These are phyloP conservation scores for Cerastis rubricosa DNA, from an alignment of 2,888 invertebrate genomes.

Conservation along the genomic window DNA sequence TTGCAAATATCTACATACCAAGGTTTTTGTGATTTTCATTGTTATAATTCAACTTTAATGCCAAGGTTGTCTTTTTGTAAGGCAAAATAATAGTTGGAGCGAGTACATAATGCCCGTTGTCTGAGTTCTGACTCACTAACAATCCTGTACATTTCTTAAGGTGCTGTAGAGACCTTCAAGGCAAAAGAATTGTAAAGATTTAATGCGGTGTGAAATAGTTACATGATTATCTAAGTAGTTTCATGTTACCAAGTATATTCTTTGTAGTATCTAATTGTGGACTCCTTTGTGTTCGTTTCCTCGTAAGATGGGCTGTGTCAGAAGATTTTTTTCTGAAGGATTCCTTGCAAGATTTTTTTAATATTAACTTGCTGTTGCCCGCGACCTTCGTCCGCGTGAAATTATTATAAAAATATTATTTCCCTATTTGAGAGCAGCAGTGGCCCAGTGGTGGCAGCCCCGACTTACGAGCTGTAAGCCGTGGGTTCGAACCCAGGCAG, in stretches of 20 bases:
- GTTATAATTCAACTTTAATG: slow-evolving; percentile 56
- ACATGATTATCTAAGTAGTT: slow-evolving; percentile 40
- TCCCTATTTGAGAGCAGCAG: too few species aligned
- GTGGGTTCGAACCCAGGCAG: too few species aligned
- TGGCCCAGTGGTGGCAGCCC: too few species aligned
- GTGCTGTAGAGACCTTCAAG: slow-evolving; percentile 34
- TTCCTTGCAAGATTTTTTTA: too few species aligned
- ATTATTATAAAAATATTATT: too few species aligned
- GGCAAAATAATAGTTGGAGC: slow-evolving; percentile 41
- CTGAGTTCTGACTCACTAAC: slow-evolving; percentile 62
- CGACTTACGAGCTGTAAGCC: too few species aligned
- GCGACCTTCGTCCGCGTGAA: too few species aligned
- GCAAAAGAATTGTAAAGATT: slow-evolving; percentile 40
- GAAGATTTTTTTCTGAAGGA: background rate
- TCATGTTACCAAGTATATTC: slow-evolving; percentile 21
- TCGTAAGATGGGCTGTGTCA: background rate
- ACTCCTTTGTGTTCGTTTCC: slow-evolving; percentile 15
- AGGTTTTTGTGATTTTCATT: slow-evolving; percentile 51
- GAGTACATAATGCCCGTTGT: slow-evolving; percentile 42
- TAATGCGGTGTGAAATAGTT: slow-evolving; percentile 45
- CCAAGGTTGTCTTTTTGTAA: slow-evolving; percentile 58
- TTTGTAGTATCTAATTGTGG: slow-evolving; percentile 7
- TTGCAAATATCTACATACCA: slow-evolving; percentile 24
- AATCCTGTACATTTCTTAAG: slow-evolving; percentile 31
- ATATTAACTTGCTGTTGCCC: too few species aligned